Evolutionary conservation across 2,888 invertebrate species (phyloP).

Genomic region (Melanophora roralis): DNA sequence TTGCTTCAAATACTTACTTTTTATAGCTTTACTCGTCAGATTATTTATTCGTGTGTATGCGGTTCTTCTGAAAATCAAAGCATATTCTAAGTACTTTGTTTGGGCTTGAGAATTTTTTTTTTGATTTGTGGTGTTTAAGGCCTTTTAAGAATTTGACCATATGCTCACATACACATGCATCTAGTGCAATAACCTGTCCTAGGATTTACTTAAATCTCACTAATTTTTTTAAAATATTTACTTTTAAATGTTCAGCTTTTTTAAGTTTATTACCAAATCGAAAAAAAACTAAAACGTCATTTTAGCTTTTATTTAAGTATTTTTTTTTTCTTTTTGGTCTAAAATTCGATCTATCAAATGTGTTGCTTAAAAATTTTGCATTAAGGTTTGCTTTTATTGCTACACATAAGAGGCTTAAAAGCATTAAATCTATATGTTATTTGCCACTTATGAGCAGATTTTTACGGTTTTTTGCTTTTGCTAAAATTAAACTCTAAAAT

Average conservation of each 20-base stretch:
- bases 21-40: too few species aligned
- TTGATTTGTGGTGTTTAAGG: too few species aligned
- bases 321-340: background rate
- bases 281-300: conserved; percentile 13
- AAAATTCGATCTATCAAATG: conserved; percentile 46
- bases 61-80: too few species aligned
- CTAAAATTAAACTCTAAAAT: conserved; percentile 13
- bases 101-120: too few species aligned
- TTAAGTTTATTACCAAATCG: conserved; percentile 22
- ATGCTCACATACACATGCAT: too few species aligned
- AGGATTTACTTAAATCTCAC: background rate
- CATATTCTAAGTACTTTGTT: too few species aligned
- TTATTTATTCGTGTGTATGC: too few species aligned
- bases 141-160: too few species aligned
- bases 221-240: conserved; percentile 24
- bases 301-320: conserved; percentile 2
- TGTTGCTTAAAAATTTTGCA: background rate
- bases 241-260: conserved; percentile 33
- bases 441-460: conserved; percentile 49
- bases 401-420: conserved; percentile 60
- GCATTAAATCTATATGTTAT: conserved; percentile 61
- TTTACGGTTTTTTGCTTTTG: background rate
- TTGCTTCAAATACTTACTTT: too few species aligned
- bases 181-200: background rate
- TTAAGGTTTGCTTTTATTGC: conserved; percentile 60